A percentile compares a stretch with the other conserved stretches of the same genome.
Conservation (phyloP, 2,113 vertebrate species). For the Dipodomys stephensi region DNA sequence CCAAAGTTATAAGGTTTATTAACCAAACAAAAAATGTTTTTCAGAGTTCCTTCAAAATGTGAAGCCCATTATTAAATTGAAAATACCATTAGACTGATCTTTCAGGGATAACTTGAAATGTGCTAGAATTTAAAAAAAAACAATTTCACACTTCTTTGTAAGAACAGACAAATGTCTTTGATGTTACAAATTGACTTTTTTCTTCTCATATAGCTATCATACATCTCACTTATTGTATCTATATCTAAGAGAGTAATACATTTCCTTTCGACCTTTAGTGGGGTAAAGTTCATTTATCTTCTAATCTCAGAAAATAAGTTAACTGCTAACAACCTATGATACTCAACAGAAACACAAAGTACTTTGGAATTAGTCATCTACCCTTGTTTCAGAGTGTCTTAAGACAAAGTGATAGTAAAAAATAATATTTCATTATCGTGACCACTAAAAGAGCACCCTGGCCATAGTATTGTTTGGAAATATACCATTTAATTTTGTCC, state of each 20-base stretch:
- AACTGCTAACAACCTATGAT: slow-evolving; percentile 67
- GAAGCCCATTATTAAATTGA: not conserved
- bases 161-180: slow-evolving; percentile 12
- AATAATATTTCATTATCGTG: not conserved
- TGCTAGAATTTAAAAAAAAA: not conserved
- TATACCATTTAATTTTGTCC: not conserved
- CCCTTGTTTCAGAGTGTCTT: slow-evolving; percentile 27
- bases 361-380: slow-evolving; percentile 68
- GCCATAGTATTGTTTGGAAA: slow-evolving; percentile 25
- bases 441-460: slow-evolving; percentile 4
- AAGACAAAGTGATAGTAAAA: not conserved
- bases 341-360: slow-evolving; percentile 59
- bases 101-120: not conserved
- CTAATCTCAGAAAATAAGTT: slow-evolving; percentile 67
- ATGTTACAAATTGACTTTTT: slow-evolving; percentile 15
- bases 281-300: slow-evolving; percentile 75
- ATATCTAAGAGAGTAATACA: slow-evolving; percentile 1
- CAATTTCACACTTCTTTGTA: not conserved
- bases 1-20: not conserved
- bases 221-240: slow-evolving; percentile 12
- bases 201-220: not conserved
- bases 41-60: slow-evolving; percentile 16
- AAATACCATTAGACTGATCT: slow-evolving; percentile 1
- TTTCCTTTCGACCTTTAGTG: slow-evolving; percentile 59
- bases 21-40: slow-evolving; percentile 1